Conservation (phyloP, 2,797 vertebrate genomes). For the Borostomias antarcticus region DNA sequence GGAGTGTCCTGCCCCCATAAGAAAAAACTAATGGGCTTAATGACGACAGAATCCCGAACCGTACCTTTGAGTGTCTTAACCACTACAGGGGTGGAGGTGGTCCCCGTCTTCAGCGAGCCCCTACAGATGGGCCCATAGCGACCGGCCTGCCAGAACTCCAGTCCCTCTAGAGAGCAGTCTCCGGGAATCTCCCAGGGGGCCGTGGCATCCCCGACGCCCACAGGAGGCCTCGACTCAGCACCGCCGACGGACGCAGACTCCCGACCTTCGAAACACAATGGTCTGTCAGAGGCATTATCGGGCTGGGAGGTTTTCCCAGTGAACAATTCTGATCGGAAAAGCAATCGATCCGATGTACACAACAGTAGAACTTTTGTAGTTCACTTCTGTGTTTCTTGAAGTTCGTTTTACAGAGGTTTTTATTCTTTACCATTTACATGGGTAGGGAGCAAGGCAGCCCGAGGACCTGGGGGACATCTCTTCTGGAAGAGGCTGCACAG, state of each 20-base stretch:
- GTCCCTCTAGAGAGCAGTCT: slow-evolving; percentile 52
- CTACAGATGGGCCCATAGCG: slow-evolving; percentile 65
- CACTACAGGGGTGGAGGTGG: slow-evolving; percentile 53
- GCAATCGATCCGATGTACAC: background rate
- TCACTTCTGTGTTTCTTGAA: background rate
- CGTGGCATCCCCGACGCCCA: slow-evolving; percentile 40
- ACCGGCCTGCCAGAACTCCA: slow-evolving; percentile 63
- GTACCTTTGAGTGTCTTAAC: slow-evolving; percentile 67
- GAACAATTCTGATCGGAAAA: background rate
- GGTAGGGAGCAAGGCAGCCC: background rate
- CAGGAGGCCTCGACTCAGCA: slow-evolving; percentile 11
- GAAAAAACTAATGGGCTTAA: background rate
- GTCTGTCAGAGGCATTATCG: too few species aligned
- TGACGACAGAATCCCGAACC: background rate
- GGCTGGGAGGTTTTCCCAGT: background rate
- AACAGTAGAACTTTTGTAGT: background rate
- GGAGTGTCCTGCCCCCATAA: background rate
- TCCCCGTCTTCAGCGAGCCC: slow-evolving; percentile 54
- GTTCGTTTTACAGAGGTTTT: background rate
- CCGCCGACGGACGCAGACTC: slow-evolving; percentile 25
- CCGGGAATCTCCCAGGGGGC: slow-evolving; percentile 63
- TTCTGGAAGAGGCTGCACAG: slow-evolving; percentile 58
- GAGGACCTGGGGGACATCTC: slow-evolving; percentile 29
- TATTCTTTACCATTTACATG: slow-evolving; percentile 26
- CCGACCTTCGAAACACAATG: slow-evolving; percentile 35